Percentiles rank a stretch among this genome's conserved stretches.
Evolutionary conservation across 2,113 vertebrate species (phyloP).

Genomic region (Sylvilagus bachmani): DNA sequence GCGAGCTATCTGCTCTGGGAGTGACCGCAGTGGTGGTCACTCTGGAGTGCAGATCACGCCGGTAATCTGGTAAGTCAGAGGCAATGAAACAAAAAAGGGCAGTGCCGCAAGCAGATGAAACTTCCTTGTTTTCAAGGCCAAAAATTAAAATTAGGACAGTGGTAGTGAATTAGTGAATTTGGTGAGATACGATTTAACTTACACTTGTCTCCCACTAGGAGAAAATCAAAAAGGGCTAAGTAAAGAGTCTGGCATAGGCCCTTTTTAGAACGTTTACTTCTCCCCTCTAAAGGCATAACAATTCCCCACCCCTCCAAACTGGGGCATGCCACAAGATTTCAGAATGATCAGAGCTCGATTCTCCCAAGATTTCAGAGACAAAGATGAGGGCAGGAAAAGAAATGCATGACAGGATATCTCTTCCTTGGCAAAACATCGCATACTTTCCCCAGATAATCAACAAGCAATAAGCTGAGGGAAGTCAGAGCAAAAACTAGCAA

Average conservation of each 20-base stretch:
- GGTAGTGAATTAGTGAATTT: background rate
- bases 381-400: background rate
- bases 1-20: conserved; percentile 38
- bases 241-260: background rate
- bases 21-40: background rate
- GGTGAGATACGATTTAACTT: conserved; percentile 35
- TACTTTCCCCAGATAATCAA: conserved; percentile 40
- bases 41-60: background rate
- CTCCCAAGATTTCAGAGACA: conserved; percentile 48
- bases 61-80: background rate
- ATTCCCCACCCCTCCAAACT: background rate
- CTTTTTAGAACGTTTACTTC: background rate
- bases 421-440: background rate
- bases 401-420: conserved; percentile 5
- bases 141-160: conserved; percentile 1
- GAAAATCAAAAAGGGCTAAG: background rate
- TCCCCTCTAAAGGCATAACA: background rate
- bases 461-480: background rate
- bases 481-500: conserved; percentile 13
- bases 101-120: background rate
- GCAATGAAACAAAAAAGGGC: background rate
- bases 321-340: background rate
- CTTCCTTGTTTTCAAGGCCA: conserved; percentile 17
- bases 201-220: background rate
- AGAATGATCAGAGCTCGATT: conserved; percentile 31